These are phyloP conservation scores for Coracias cyanogaster DNA, from an alignment of 2,797 vertebrate species.

Conservation along the genomic window DNA sequence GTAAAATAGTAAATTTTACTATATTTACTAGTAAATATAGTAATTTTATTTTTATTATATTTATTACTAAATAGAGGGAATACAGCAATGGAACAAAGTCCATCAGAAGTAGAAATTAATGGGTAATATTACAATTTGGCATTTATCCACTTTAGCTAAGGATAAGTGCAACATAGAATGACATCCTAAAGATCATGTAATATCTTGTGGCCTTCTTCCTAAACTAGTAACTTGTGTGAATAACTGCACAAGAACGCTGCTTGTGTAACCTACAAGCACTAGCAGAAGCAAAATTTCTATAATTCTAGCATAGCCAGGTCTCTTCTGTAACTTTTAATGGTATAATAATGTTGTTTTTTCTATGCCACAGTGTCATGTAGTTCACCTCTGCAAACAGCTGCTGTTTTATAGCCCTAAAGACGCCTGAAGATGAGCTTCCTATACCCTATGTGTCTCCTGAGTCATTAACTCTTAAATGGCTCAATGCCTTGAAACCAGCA, in stretches of 20 bases:
- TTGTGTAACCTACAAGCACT: background rate
- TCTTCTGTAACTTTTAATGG: background rate
- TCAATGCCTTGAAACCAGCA: background rate
- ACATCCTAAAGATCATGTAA: background rate
- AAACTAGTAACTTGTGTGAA: background rate
- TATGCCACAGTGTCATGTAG: background rate
- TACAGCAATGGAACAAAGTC: background rate
- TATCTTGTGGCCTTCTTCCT: background rate
- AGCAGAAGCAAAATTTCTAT: background rate
- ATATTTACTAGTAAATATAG: no score
- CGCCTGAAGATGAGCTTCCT: background rate
- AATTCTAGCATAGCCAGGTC: background rate
- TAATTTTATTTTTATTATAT: no score
- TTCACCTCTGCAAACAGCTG: background rate
- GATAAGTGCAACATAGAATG: fast-evolving
- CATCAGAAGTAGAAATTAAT: background rate
- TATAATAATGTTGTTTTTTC: background rate
- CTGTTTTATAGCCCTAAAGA: background rate
- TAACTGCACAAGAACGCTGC: background rate
- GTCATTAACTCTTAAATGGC: background rate
- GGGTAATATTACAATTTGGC: background rate
- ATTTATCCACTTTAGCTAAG: background rate
- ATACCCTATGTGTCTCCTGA: background rate
- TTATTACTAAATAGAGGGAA: background rate
- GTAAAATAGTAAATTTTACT: no score